A percentile compares a stretch with the other conserved stretches of the same genome.
Evolutionary conservation across 2,797 vertebrate species (phyloP).

Genomic region (Falco cherrug): DNA sequence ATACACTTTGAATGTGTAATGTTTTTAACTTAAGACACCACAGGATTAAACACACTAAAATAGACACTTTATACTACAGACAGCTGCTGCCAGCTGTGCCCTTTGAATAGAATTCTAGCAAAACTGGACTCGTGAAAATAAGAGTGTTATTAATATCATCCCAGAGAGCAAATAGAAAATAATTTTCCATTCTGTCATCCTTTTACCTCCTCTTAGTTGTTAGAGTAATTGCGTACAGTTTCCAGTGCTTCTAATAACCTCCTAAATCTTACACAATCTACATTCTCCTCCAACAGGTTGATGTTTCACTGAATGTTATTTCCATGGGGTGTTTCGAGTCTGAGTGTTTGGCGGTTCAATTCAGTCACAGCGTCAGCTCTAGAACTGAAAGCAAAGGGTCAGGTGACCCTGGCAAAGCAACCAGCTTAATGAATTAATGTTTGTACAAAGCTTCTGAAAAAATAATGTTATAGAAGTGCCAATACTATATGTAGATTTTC

Average conservation of each 20-base stretch:
- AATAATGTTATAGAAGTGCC: not conserved
- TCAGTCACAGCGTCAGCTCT: not conserved
- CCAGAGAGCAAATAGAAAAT: not conserved
- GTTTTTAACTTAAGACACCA: not conserved
- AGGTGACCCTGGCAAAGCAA: not conserved
- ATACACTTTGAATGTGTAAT: not conserved
- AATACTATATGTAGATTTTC: not conserved
- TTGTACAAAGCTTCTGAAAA: not conserved
- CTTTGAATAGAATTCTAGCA: not conserved
- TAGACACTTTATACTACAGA: not conserved
- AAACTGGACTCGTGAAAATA: not conserved
- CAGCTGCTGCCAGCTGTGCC: constrained; percentile 27
- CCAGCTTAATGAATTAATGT: not conserved
- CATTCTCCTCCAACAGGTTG: not conserved
- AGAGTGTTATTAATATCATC: not conserved
- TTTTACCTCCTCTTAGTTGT: not conserved
- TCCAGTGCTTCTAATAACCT: not conserved
- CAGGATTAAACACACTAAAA: not conserved
- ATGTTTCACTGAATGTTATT: not conserved
- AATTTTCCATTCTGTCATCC: not conserved
- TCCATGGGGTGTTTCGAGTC: not conserved
- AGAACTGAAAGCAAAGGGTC: not conserved
- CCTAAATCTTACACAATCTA: not conserved
- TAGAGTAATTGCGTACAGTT: not conserved
- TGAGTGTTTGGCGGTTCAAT: not conserved